Conservation (phyloP, 2,888 invertebrate genomes). For the Polietes domitor region DNA sequence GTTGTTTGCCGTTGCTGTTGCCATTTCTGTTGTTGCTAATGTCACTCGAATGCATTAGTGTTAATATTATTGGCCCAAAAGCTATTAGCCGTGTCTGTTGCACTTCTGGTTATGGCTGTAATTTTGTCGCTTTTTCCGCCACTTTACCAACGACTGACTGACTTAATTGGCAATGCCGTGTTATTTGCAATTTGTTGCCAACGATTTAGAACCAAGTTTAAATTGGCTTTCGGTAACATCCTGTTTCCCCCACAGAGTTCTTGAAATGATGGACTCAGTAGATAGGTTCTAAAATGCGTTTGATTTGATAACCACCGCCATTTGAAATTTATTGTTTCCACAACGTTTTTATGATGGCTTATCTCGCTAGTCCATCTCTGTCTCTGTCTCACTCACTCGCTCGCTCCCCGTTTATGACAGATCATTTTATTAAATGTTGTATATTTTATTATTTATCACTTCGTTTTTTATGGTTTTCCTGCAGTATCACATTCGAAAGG, state of each 20-base stretch:
- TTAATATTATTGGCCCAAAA: constrained; percentile 20
- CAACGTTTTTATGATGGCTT: too few species aligned
- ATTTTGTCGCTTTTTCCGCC: constrained; percentile 31
- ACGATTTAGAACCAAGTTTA: background rate
- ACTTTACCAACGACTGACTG: background rate
- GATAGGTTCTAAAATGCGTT: too few species aligned
- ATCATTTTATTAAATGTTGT: background rate
- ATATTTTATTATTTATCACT: background rate
- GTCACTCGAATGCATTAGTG: constrained; percentile 23
- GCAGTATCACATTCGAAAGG: constrained; percentile 5
- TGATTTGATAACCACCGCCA: too few species aligned
- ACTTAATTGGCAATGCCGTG: background rate
- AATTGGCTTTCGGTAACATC: background rate
- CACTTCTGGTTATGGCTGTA: constrained; percentile 47
- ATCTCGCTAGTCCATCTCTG: too few species aligned
- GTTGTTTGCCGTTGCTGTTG: background rate
- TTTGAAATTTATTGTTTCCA: too few species aligned
- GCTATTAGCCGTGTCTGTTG: constrained; percentile 49
- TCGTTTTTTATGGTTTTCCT: background rate
- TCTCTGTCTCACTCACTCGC: too few species aligned
- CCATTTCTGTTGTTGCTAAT: constrained; percentile 5
- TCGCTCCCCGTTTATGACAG: background rate
- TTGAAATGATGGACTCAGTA: too few species aligned
- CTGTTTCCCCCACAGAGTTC: too few species aligned
- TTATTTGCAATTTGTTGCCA: constrained; percentile 6